phyloP scores from a whole-genome alignment of 2,113 vertebrate genomes.

The Muscicapa adusta region DNA sequence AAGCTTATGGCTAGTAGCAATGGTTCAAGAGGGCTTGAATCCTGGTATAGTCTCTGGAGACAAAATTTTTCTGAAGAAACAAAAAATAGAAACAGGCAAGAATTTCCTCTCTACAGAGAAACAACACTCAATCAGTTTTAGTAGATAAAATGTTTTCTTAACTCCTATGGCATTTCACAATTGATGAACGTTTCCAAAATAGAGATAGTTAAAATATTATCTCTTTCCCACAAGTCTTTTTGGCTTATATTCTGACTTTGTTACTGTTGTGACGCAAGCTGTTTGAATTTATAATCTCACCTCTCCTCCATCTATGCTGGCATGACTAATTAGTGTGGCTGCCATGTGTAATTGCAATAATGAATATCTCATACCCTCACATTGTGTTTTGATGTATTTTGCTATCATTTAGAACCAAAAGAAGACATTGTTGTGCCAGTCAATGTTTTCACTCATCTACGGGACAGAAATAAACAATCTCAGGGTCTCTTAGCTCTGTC shows the following conservation, averaged over 20 bases:
- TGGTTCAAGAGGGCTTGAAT: conserved; percentile 48
- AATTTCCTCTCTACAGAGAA: conserved; percentile 51
- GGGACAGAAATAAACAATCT: background rate
- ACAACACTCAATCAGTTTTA: conserved; percentile 52
- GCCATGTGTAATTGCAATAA: conserved; percentile 1
- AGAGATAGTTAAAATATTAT: conserved; percentile 64
- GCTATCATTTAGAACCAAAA: conserved; percentile 9
- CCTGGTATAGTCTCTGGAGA: conserved; percentile 30
- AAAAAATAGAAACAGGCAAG: conserved; percentile 55
- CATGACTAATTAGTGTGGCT: conserved; percentile 12
- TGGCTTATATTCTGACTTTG: conserved; percentile 16
- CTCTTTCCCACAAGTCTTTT: conserved; percentile 52
- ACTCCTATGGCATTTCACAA: conserved; percentile 56
- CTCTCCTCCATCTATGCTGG: background rate
- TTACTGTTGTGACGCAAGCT: background rate
- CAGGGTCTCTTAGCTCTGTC: background rate
- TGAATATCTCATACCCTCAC: background rate
- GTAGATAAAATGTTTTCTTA: conserved; percentile 64
- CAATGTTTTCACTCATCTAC: background rate
- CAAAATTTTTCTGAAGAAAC: conserved; percentile 40
- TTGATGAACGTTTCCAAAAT: conserved; percentile 53
- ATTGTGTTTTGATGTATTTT: conserved; percentile 42
- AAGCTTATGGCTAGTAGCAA: background rate
- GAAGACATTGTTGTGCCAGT: background rate
- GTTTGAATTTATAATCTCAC: conserved; percentile 17